Evolutionary conservation across 2,888 invertebrate species (phyloP).

Genomic region (Cephus rjabovi): DNA sequence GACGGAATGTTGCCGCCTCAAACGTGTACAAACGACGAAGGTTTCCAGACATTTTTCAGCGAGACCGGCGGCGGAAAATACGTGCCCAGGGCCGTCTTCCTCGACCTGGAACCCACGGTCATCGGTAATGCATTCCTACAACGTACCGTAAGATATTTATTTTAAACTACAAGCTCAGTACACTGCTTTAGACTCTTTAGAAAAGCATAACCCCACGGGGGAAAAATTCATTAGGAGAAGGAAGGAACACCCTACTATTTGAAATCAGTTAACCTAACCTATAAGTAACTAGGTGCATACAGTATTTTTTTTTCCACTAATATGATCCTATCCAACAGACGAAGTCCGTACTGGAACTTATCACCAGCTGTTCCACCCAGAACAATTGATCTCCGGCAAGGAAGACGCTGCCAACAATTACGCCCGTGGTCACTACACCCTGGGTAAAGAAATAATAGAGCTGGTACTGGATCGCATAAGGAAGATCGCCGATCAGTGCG

Average conservation of each 20-base stretch:
- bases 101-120: conserved; percentile 90
- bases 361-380: conserved; percentile 88
- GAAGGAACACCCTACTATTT: too few species aligned
- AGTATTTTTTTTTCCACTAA: too few species aligned
- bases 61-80: conserved; percentile 90
- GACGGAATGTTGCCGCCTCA: conserved; percentile 76
- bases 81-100: conserved; percentile 87
- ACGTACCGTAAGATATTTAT: not conserved
- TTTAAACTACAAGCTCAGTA: not conserved
- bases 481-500: conserved; percentile 88
- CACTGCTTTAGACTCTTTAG: too few species aligned
- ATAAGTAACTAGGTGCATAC: too few species aligned
- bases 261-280: too few species aligned
- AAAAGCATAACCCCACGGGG: too few species aligned
- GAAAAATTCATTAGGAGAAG: too few species aligned
- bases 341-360: conserved; percentile 88
- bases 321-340: conserved; percentile 66
- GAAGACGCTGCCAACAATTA: conserved; percentile 96
- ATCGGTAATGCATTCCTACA: conserved; percentile 70
- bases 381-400: conserved; percentile 92
- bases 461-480: conserved; percentile 84
- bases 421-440: conserved; percentile 92
- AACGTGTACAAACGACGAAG: conserved; percentile 63
- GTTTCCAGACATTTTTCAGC: conserved; percentile 80
- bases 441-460: conserved; percentile 91